Evolutionary conservation across 2,888 invertebrate genomes (phyloP), one percentile per base, ranked within the genome.

Genomic region (Drosophila emarginata): DNA sequence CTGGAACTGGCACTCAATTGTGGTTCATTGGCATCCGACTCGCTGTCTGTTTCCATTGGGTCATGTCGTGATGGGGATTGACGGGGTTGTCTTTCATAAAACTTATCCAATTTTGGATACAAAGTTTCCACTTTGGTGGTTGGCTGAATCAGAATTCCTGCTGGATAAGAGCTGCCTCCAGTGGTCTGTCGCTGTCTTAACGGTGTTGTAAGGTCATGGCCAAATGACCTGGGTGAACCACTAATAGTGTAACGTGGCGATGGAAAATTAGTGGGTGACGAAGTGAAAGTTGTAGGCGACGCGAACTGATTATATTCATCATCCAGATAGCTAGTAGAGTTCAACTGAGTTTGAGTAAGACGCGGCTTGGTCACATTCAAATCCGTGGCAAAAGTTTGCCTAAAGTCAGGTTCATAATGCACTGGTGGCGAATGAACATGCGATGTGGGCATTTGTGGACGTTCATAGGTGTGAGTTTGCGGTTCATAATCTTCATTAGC

Each of bases 31-130:
- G 67, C 79, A 2, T 15, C 54, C 12, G 70, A 67, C 9, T 85
- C 85, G 50, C 76, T 88, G n/a, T 85, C 83, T 0, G 77, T 58
- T 7, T 87, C 83, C 15, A 64, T 75, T 74, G 78, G 74, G 67
- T 18, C 18, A 21, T 11, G 9, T 0, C 45, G 11, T 14, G 21
- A 21, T 4, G 18, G 15, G 66, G 53, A 11, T 70, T 64, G 0
- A 26, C 40, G 11, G 51, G 15, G 7, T 39, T 64, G 45, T 57
- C 54, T 0, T 26, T 81, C 72, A 58, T 87, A 88, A 56, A 88
- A 88, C 11, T 77, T 58, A 58, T 80, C 70, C 3, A 87, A 67
- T 45, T 77, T 63, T 1, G 84, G 84, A 56, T 84, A 84, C 11
- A 84, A 64, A 0, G 79, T 73, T 57, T 84, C 81, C 1, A 53